Evolutionary conservation across 2,888 invertebrate genomes (phyloP).

Genomic region (Fragum sueziense): DNA sequence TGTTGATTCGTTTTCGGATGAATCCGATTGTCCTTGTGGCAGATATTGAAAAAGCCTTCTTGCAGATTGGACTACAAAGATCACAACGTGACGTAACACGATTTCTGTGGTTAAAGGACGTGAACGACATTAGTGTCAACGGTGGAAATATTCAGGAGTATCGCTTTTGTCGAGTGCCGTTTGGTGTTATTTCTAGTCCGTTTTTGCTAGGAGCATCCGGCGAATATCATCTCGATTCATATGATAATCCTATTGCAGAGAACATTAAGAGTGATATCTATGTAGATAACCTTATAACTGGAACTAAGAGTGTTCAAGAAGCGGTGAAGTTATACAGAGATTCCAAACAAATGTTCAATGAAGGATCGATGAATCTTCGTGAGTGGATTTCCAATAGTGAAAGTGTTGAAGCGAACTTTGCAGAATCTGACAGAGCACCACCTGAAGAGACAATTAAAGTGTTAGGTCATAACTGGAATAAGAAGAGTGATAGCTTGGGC

Average conservation of each 20-base stretch:
- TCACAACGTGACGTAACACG: conserved; percentile 40
- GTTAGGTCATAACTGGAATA: conserved; percentile 34
- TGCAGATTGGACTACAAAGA: conserved; percentile 41
- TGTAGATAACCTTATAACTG: conserved; percentile 37
- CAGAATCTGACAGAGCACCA: not conserved
- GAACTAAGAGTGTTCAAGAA: conserved; percentile 15
- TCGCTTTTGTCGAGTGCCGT: conserved; percentile 39
- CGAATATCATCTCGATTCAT: conserved; percentile 33
- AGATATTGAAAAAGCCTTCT: conserved; percentile 34
- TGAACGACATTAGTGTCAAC: not conserved
- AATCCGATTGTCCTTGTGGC: conserved; percentile 31
- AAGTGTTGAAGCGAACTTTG: not conserved
- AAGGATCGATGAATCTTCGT: conserved; percentile 35
- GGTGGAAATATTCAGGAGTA: conserved; percentile 23
- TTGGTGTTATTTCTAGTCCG: conserved; percentile 36
- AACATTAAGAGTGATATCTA: conserved; percentile 37
- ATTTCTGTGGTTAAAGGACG: conserved; percentile 48
- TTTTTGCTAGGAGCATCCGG: conserved; percentile 36
- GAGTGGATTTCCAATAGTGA: conserved; percentile 40
- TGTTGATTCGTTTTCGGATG: conserved; percentile 31
- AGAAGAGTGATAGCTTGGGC: conserved; percentile 3
- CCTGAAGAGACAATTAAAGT: conserved; percentile 16
- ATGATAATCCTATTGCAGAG: conserved; percentile 8
- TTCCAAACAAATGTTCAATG: conserved; percentile 33
- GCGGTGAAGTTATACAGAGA: conserved; percentile 20